A percentile compares a stretch with the other conserved stretches of the same genome.
Conservation (phyloP, 2,797 vertebrate species). For the Catamblyrhynchus diadema region DNA sequence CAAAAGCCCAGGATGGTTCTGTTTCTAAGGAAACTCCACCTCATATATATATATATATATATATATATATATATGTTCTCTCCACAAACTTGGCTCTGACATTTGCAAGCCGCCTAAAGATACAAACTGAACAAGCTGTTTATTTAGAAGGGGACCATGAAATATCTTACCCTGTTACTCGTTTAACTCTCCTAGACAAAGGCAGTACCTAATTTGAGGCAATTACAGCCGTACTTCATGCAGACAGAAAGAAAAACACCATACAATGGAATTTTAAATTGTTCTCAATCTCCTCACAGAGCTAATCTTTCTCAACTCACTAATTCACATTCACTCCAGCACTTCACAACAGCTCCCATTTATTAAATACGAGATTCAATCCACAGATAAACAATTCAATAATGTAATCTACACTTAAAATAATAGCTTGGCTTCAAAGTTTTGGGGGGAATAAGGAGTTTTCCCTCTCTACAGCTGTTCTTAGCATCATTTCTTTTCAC, state of each 20-base stretch:
- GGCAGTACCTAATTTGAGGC: conserved; percentile 32
- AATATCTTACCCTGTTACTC: conserved; percentile 20
- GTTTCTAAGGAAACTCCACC: neutral
- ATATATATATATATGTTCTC: neutral
- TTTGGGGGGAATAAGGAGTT: neutral
- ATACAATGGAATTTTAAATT: conserved; percentile 16
- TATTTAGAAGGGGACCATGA: conserved; percentile 29
- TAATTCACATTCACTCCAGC: conserved; percentile 16
- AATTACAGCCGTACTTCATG: conserved; percentile 3
- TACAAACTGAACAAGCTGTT: neutral
- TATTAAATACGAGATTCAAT: conserved; percentile 40
- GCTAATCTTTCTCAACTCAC: conserved; percentile 11
- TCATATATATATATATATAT: neutral
- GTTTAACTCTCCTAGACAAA: conserved; percentile 47
- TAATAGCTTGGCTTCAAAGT: conserved; percentile 6
- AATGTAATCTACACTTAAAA: conserved; percentile 44
- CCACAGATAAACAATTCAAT: conserved; percentile 26
- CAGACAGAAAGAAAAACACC: conserved; percentile 21
- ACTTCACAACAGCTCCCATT: conserved; percentile 8
- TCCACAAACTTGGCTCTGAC: neutral
- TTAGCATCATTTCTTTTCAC: neutral
- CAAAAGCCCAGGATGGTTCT: neutral
- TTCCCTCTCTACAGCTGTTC: neutral
- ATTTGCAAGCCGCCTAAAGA: conserved; percentile 31
- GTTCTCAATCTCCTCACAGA: neutral